These are phyloP conservation scores for Cinclus cinclus DNA, from an alignment of 2,113 vertebrate genomes.

Conservation along the genomic window DNA sequence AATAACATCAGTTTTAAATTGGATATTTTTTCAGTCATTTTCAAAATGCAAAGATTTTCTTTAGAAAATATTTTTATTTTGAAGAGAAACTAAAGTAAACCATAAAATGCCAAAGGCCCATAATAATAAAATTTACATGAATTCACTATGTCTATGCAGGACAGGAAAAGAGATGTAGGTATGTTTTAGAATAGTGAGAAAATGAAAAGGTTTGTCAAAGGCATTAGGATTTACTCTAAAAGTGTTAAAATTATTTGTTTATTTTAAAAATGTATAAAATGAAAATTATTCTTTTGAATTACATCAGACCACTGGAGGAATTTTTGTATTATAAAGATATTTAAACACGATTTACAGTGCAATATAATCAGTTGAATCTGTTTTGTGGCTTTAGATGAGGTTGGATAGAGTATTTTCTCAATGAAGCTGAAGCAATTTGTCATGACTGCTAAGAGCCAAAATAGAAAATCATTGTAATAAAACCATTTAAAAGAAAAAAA, in stretches of 20 bases:
- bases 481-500: neutral
- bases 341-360: neutral
- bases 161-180: neutral
- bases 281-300: neutral
- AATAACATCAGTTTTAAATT: neutral
- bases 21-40: neutral
- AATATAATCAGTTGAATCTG: neutral
- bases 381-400: neutral
- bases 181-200: neutral
- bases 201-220: neutral
- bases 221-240: neutral
- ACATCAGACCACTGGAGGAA: neutral
- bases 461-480: neutral
- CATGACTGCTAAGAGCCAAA: neutral
- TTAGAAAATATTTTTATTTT: neutral
- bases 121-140: neutral
- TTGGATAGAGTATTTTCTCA: neutral
- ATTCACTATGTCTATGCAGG: accelerated
- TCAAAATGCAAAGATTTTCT: neutral
- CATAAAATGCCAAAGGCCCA: neutral
- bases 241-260: neutral
- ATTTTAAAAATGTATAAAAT: neutral
- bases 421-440: conserved; percentile 22
- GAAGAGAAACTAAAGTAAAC: neutral
- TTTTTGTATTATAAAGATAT: neutral